These are phyloP conservation scores for Drymodes brunneopygia DNA, from an alignment of 2,113 vertebrate species.

Conservation along the genomic window DNA sequence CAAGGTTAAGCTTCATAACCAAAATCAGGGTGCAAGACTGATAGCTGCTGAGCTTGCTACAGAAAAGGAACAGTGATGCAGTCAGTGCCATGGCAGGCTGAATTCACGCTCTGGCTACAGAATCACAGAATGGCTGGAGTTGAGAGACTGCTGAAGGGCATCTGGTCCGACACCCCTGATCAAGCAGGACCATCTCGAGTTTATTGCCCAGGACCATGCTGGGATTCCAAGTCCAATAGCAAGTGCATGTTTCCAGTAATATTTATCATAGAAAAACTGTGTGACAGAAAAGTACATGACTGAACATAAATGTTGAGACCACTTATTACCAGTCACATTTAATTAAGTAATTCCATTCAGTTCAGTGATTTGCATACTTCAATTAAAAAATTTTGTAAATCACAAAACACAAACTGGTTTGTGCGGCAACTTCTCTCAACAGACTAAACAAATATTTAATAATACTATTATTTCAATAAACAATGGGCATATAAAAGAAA, in stretches of 20 bases:
- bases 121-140: not conserved
- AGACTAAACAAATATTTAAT: not conserved
- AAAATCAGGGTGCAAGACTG: not conserved
- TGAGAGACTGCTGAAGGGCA: not conserved
- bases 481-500: not conserved
- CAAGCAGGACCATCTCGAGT: not conserved
- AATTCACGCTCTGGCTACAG: not conserved
- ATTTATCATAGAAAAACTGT: not conserved
- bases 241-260: not conserved
- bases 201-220: not conserved
- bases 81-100: not conserved
- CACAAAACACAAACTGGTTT: not conserved
- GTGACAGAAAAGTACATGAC: not conserved
- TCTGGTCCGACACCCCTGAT: not conserved
- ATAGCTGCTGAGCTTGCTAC: not conserved
- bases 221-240: not conserved
- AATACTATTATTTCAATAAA: not conserved
- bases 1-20: not conserved
- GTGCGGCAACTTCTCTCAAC: not conserved
- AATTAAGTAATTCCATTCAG: not conserved
- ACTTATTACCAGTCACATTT: not conserved
- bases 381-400: not conserved
- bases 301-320: not conserved
- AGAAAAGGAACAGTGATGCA: not conserved
- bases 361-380: not conserved